phyloP scores from a whole-genome alignment of 2,888 invertebrate species.

The Coleophora deauratella region DNA sequence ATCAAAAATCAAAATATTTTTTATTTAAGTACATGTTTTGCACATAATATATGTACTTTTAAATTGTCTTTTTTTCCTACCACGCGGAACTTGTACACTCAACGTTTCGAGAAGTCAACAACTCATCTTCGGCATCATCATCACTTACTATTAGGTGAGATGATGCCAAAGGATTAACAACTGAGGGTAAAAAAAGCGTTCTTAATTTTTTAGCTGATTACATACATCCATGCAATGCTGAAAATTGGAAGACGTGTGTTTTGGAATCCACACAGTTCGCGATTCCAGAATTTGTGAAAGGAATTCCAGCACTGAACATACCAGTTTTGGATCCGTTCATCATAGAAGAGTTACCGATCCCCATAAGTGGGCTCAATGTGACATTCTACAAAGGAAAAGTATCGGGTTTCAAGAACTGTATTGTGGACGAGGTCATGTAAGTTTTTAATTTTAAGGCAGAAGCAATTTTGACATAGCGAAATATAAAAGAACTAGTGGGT shows the following conservation, averaged over 20 bases:
- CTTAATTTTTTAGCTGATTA: constrained; percentile 43
- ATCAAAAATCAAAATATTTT: too few species aligned
- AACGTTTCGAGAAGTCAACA: too few species aligned
- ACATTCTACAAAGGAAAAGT: constrained; percentile 59
- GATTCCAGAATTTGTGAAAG: constrained; percentile 54
- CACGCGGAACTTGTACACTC: too few species aligned
- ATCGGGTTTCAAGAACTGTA: constrained; percentile 50
- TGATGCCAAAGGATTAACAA: too few species aligned
- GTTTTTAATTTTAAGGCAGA: too few species aligned
- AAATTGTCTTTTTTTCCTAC: too few species aligned
- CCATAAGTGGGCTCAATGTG: constrained; percentile 49
- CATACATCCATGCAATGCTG: constrained; percentile 53
- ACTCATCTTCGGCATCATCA: too few species aligned
- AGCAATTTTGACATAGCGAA: too few species aligned
- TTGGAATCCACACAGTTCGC: constrained; percentile 51
- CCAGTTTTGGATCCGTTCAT: constrained; percentile 50
- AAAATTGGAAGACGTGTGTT: constrained; percentile 38
- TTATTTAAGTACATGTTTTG: too few species aligned
- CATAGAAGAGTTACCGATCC: constrained; percentile 51
- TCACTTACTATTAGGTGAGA: too few species aligned
- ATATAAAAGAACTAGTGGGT: too few species aligned
- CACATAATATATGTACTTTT: too few species aligned
- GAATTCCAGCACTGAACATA: constrained; percentile 43
- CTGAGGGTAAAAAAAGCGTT: neutral
- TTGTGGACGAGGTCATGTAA: constrained; percentile 56